Percentiles rank a stretch among this genome's conserved stretches.
Conservation (phyloP, 1,140 invertebrate species). For the Diorhabda elongata region DNA sequence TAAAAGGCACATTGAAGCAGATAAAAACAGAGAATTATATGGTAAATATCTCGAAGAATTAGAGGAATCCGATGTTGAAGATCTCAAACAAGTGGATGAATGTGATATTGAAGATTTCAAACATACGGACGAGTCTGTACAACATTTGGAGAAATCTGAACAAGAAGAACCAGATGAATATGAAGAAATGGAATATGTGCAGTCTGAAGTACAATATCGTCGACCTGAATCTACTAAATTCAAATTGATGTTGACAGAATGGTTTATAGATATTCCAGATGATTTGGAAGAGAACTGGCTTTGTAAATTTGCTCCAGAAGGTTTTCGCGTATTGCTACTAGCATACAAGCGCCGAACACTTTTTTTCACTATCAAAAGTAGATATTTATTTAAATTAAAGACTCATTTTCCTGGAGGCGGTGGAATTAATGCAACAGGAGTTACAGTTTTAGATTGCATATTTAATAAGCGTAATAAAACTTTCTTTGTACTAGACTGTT, state of each 20-base stretch:
- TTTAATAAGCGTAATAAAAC: conserved; percentile 59
- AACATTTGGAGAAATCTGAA: conserved; percentile 15
- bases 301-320: conserved; percentile 78
- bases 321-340: conserved; percentile 72
- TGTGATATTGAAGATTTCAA: neutral
- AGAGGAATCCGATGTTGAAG: too few relatives aligned
- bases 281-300: conserved; percentile 76
- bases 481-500: conserved; percentile 76
- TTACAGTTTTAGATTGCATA: conserved; percentile 77
- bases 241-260: conserved; percentile 81
- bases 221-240: conserved; percentile 35
- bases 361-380: conserved; percentile 16
- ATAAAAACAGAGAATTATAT: conserved; percentile 27
- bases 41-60: conserved; percentile 23
- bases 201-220: conserved; percentile 1
- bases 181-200: conserved; percentile 19
- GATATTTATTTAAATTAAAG: conserved; percentile 29
- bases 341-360: conserved; percentile 57
- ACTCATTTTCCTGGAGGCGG: conserved; percentile 68
- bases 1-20: conserved; percentile 26
- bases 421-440: conserved; percentile 37
- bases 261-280: conserved; percentile 79
- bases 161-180: neutral
- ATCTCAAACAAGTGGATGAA: too few relatives aligned
- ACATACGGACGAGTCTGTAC: neutral